A percentile compares a stretch with the other conserved stretches of the same genome.
phyloP scores from a whole-genome alignment of 2,797 vertebrate genomes.

The Galaxias olidus region DNA sequence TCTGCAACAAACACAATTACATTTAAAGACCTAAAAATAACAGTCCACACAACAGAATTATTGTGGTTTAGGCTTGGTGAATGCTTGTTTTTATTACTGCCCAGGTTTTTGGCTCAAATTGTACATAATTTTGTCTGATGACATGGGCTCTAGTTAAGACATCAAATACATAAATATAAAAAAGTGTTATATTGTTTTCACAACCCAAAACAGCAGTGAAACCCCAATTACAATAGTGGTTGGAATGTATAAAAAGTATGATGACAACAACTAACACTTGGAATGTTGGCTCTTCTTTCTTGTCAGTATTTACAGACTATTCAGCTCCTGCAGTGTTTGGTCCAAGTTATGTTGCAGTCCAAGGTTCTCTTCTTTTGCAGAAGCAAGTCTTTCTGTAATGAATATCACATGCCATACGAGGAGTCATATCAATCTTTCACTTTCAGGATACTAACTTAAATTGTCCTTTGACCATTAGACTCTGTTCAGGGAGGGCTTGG shows the following conservation, averaged over 20 bases:
- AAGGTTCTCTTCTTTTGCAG: slow-evolving; percentile 87
- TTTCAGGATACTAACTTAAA: background rate
- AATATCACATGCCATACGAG: background rate
- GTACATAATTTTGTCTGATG: too few relatives aligned
- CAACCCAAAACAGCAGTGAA: too few relatives aligned
- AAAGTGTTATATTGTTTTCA: too few relatives aligned
- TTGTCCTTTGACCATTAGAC: background rate
- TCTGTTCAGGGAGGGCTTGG: background rate
- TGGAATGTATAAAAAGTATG: slow-evolving; percentile 56
- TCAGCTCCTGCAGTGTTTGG: slow-evolving; percentile 91
- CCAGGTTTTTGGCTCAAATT: too few relatives aligned
- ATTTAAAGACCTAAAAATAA: too few relatives aligned
- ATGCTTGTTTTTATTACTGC: too few relatives aligned
- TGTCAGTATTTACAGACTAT: slow-evolving; percentile 81
- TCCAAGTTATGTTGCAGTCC: slow-evolving; percentile 88
- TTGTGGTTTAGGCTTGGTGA: too few relatives aligned
- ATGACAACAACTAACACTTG: slow-evolving; percentile 26
- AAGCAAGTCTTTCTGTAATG: slow-evolving; percentile 80
- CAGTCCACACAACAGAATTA: too few relatives aligned
- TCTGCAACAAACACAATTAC: too few relatives aligned
- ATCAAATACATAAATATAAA: too few relatives aligned
- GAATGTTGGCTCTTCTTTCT: slow-evolving; percentile 39
- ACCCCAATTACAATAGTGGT: slow-evolving; percentile 30
- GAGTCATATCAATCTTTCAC: background rate
- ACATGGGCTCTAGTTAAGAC: too few relatives aligned